A percentile compares a stretch with the other conserved stretches of the same genome.
These are phyloP conservation scores for Apodemia duryi DNA, from an alignment of 2,888 invertebrate species.

Conservation along the genomic window DNA sequence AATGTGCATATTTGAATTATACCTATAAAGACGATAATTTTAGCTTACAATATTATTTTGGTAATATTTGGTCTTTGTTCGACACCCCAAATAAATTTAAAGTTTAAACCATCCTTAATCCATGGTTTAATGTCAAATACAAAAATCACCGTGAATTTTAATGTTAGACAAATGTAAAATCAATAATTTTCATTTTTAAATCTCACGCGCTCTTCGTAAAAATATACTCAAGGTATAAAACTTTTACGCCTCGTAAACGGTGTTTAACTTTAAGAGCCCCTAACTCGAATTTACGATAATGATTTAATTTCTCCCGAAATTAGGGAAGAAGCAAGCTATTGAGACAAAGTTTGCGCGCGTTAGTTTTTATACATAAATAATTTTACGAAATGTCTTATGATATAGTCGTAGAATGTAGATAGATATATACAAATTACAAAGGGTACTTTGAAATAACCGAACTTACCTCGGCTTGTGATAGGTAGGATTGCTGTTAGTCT, in stretches of 20 bases:
- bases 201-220: neutral
- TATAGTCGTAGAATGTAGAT: neutral
- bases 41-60: too few relatives aligned
- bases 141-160: neutral
- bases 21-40: too few relatives aligned
- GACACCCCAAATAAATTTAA: neutral
- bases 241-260: slow-evolving; percentile 27
- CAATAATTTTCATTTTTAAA: too few relatives aligned
- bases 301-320: slow-evolving; percentile 35
- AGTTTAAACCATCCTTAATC: neutral
- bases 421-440: too few relatives aligned
- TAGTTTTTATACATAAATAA: slow-evolving; percentile 9
- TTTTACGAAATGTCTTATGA: neutral
- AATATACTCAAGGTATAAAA: neutral
- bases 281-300: slow-evolving; percentile 42
- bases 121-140: neutral
- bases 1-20: too few relatives aligned
- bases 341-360: slow-evolving; percentile 3
- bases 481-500: slow-evolving; percentile 87
- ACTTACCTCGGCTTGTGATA: slow-evolving; percentile 84
- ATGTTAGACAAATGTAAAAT: neutral
- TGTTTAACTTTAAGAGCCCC: slow-evolving; percentile 40
- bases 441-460: neutral
- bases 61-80: too few relatives aligned
- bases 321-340: slow-evolving; percentile 6